phyloP scores from a whole-genome alignment of 2,113 vertebrate genomes.

The Pachyramphus minor region DNA sequence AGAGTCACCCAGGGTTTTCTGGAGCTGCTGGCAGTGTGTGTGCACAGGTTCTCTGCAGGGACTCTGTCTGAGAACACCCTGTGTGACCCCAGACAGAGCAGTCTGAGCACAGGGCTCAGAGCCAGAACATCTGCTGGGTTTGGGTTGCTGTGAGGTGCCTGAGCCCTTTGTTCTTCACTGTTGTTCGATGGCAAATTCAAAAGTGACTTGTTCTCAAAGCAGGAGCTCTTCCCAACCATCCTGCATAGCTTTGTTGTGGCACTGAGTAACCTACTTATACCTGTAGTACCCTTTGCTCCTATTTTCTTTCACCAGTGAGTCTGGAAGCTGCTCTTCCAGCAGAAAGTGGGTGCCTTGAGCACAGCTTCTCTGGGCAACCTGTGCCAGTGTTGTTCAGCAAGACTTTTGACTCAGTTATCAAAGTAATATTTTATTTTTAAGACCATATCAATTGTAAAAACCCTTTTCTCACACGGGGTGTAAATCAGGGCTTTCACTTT shows the following conservation, averaged over 20 bases:
- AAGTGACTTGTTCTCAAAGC: background rate
- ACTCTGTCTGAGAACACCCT: background rate
- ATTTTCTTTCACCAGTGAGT: rapidly evolving
- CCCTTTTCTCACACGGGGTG: background rate
- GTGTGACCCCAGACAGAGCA: rapidly evolving
- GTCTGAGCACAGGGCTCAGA: background rate
- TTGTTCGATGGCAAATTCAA: rapidly evolving
- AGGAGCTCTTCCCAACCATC: background rate
- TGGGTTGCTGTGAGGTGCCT: background rate
- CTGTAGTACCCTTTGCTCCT: rapidly evolving
- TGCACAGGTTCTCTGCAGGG: background rate
- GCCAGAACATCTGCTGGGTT: rapidly evolving
- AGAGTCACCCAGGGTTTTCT: rapidly evolving
- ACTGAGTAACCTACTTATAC: rapidly evolving
- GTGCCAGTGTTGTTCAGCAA: background rate
- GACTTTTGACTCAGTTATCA: background rate
- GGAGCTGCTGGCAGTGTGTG: rapidly evolving
- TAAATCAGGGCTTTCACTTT: background rate
- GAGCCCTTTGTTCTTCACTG: background rate
- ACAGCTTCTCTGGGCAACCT: rapidly evolving
- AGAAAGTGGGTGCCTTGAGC: background rate
- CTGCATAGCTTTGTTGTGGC: background rate
- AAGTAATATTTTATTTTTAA: background rate
- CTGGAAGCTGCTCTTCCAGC: background rate
- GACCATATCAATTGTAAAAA: background rate